Evolutionary conservation across 1,140 invertebrate species (phyloP).

Genomic region (Penaeus indicus): DNA sequence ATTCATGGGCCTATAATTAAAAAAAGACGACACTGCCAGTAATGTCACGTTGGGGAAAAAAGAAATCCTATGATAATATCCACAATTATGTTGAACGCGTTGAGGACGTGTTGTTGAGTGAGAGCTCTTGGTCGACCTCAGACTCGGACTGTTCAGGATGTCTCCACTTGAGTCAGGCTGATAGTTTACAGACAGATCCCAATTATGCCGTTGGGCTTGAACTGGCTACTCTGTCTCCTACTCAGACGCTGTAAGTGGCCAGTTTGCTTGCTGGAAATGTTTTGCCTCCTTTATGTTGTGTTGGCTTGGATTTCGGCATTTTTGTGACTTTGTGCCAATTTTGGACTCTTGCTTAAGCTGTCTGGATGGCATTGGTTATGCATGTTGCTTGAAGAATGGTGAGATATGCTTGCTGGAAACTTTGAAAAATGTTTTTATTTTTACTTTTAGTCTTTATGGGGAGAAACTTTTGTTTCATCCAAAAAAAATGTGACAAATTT

Average conservation of each 20-base stretch:
- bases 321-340: no score
- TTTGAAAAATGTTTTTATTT: no score
- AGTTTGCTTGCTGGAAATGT: background rate
- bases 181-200: slow-evolving; percentile 55
- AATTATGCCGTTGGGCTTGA: slow-evolving; percentile 34
- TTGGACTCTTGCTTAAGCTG: no score
- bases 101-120: slow-evolving; percentile 65
- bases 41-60: slow-evolving; percentile 57
- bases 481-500: no score
- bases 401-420: no score
- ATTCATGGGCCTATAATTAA: background rate
- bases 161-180: slow-evolving; percentile 61
- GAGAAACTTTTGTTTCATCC: no score
- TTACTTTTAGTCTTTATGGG: no score
- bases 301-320: no score
- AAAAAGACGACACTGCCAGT: background rate
- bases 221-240: slow-evolving; percentile 46
- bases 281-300: no score
- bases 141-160: slow-evolving; percentile 66
- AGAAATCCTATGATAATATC: slow-evolving; percentile 62
- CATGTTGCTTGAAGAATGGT: no score
- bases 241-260: slow-evolving; percentile 51
- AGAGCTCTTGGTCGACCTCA: slow-evolving; percentile 65
- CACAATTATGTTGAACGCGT: slow-evolving; percentile 64
- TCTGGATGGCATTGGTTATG: no score